These are phyloP conservation scores for Schrankia costaestrigalis DNA, from an alignment of 2,888 invertebrate species.

Conservation along the genomic window DNA sequence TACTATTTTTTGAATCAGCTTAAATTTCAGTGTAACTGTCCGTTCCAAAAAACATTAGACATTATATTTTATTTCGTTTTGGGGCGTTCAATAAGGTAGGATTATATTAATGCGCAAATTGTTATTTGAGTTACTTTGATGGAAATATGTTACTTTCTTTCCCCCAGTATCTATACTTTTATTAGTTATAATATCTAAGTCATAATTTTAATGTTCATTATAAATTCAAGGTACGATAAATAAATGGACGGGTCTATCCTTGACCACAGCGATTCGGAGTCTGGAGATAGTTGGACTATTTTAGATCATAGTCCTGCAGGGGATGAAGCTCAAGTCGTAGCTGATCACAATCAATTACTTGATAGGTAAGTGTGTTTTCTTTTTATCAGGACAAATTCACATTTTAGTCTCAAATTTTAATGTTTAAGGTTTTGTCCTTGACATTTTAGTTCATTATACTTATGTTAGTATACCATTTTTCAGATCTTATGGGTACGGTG, in stretches of 20 bases:
- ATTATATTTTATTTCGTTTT: constrained; percentile 33
- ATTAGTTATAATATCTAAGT: background rate
- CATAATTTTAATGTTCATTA: background rate
- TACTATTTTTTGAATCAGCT: constrained; percentile 38
- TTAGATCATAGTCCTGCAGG: constrained; percentile 53
- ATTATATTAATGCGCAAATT: constrained; percentile 22
- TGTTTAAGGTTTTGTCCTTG: no score
- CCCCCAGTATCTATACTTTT: background rate
- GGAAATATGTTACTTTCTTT: background rate
- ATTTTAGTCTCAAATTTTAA: no score
- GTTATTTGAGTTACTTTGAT: background rate
- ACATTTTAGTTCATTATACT: no score
- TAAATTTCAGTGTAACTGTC: constrained; percentile 51
- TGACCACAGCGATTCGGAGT: constrained; percentile 76
- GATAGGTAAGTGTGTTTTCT: constrained; percentile 40
- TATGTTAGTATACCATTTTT: no score
- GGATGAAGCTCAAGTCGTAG: constrained; percentile 47
- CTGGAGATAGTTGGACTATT: constrained; percentile 76
- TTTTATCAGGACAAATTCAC: background rate
- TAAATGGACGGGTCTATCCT: constrained; percentile 62
- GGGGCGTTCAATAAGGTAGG: constrained; percentile 37
- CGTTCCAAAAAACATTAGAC: constrained; percentile 30
- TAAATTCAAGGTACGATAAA: constrained; percentile 18
- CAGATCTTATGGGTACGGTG: no score
- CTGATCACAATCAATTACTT: constrained; percentile 32